These are phyloP conservation scores for Spialia ferax DNA, from an alignment of 2,888 invertebrate genomes.

Conservation along the genomic window DNA sequence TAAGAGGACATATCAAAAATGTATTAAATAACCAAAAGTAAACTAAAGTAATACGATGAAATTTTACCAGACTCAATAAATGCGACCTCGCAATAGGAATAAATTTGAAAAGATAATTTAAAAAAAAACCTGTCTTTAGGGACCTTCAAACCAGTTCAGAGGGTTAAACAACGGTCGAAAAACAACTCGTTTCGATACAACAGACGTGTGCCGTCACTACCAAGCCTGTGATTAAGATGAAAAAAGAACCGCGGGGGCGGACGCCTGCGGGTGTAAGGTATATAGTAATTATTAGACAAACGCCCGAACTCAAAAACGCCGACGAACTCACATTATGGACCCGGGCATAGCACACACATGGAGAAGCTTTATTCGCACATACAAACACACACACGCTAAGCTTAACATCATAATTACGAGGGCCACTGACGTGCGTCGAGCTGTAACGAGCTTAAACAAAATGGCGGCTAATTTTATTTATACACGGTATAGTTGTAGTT, in stretches of 20 bases:
- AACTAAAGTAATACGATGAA: not conserved
- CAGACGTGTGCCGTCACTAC: conserved; percentile 49
- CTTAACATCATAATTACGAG: conserved; percentile 81
- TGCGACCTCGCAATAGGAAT: not conserved
- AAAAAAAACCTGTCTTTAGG: not conserved
- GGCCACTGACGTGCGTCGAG: conserved; percentile 83
- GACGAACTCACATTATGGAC: conserved; percentile 60
- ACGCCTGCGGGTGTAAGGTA: conserved; percentile 78
- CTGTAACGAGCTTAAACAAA: conserved; percentile 85
- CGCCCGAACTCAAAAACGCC: conserved; percentile 79
- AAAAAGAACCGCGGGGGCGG: conserved; percentile 53
- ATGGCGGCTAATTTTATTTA: conserved; percentile 81
- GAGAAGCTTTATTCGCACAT: conserved; percentile 61
- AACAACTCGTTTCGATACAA: conserved; percentile 48
- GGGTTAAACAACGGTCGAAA: conserved; percentile 38
- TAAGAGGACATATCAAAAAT: too few species aligned
- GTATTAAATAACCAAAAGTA: not conserved
- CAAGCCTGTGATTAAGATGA: conserved; percentile 60
- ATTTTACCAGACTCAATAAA: not conserved
- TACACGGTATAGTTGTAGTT: conserved; percentile 57
- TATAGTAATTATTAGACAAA: conserved; percentile 84
- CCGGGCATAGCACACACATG: conserved; percentile 51
- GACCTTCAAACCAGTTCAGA: conserved; percentile 2
- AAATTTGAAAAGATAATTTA: not conserved
- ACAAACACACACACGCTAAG: conserved; percentile 51